phyloP scores from a whole-genome alignment of 2,113 vertebrate genomes.

The Lanius collurio region DNA sequence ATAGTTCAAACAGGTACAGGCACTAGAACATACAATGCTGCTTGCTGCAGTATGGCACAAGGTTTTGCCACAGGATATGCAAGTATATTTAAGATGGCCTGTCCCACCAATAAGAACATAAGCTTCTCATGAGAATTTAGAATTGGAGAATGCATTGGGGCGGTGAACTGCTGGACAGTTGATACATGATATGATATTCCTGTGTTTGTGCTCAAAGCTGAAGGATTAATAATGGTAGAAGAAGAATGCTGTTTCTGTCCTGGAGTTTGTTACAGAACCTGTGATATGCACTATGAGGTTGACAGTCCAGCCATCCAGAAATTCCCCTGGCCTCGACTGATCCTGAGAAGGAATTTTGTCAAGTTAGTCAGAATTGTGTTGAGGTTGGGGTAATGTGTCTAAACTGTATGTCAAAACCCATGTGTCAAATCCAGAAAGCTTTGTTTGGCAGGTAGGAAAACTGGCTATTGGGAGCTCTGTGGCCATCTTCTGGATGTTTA shows the following conservation, averaged over 20 bases:
- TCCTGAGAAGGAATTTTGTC: not conserved
- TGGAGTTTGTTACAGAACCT: not conserved
- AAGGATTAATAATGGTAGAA: not conserved
- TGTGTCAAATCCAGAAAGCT: not conserved
- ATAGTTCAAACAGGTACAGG: not conserved
- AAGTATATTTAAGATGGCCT: not conserved
- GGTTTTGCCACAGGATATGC: not conserved
- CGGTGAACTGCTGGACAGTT: not conserved
- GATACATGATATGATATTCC: not conserved
- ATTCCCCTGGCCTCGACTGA: not conserved
- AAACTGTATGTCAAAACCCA: not conserved
- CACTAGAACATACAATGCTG: not conserved
- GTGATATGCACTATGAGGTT: not conserved
- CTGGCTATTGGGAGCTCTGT: conserved; percentile 8
- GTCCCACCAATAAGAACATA: not conserved
- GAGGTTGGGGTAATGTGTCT: not conserved
- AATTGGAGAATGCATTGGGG: not conserved
- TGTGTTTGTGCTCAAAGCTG: not conserved
- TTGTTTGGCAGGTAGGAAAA: not conserved
- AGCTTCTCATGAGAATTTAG: not conserved
- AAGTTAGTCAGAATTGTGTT: not conserved
- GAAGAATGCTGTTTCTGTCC: not conserved
- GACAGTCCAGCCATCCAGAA: not conserved
- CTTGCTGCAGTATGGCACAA: not conserved
- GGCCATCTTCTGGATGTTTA: conserved; percentile 61